A percentile compares a stretch with the other conserved stretches of the same genome.
Evolutionary conservation across 2,888 invertebrate species (phyloP).

Genomic region (Eugnorisma glareosa): DNA sequence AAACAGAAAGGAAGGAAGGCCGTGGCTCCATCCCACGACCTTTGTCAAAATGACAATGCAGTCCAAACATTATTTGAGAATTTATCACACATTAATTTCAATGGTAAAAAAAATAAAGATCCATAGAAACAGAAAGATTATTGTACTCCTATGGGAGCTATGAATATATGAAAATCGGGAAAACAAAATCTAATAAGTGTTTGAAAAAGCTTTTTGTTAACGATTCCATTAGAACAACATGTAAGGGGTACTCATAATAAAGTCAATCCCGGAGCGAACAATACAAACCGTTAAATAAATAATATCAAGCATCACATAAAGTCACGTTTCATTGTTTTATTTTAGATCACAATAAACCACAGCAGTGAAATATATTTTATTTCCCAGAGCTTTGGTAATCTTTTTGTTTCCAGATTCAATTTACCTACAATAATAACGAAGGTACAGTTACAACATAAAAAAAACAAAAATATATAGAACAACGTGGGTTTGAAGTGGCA

Average conservation of each 20-base stretch:
- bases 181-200: background rate
- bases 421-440: background rate
- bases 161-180: background rate
- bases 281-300: constrained; percentile 27
- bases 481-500: background rate
- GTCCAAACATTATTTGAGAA: constrained; percentile 20
- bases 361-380: constrained; percentile 45
- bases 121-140: background rate
- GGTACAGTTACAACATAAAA: background rate
- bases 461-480: background rate
- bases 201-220: background rate
- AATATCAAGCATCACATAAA: constrained; percentile 57
- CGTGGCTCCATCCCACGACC: constrained; percentile 33
- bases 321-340: constrained; percentile 45
- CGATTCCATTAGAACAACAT: constrained; percentile 1
- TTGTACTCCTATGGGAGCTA: background rate
- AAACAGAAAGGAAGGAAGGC: constrained; percentile 34
- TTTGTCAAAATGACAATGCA: constrained; percentile 38
- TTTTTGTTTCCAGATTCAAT: constrained; percentile 32
- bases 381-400: constrained; percentile 40
- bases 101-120: constrained; percentile 8
- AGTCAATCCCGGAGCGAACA: constrained; percentile 16
- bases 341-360: constrained; percentile 40
- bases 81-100: constrained; percentile 35
- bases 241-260: constrained; percentile 3